phyloP scores from a whole-genome alignment of 2,888 invertebrate species.

The Rhogogaster chlorosoma region DNA sequence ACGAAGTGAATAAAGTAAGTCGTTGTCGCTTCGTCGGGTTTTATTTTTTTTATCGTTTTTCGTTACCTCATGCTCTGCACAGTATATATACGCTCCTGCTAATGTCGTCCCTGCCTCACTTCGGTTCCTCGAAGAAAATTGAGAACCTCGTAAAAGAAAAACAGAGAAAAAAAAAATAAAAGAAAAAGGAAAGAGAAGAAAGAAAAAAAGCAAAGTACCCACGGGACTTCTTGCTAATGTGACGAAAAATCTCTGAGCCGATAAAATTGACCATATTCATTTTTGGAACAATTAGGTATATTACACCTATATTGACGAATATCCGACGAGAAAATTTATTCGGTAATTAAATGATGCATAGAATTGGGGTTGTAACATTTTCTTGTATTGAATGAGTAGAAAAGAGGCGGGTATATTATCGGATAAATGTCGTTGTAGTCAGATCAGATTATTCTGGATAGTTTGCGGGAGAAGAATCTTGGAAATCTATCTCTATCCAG shows the following conservation, averaged over 20 bases:
- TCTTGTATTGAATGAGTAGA: background rate
- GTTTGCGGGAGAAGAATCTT: background rate
- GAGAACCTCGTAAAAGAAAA: conserved; percentile 2
- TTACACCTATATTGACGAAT: too few species aligned
- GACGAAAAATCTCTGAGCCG: too few species aligned
- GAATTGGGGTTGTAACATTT: too few species aligned
- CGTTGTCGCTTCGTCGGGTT: conserved; percentile 18
- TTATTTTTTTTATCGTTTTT: conserved; percentile 16
- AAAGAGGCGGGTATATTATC: background rate
- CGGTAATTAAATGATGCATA: too few species aligned
- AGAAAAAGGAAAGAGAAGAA: too few species aligned
- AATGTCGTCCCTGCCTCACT: background rate
- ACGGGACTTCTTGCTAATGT: background rate
- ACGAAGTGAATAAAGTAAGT: conserved; percentile 24
- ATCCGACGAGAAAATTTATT: too few species aligned
- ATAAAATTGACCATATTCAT: too few species aligned
- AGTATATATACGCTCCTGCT: background rate
- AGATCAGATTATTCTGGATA: background rate
- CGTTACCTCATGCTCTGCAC: background rate
- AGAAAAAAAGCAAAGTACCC: too few species aligned
- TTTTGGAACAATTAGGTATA: too few species aligned
- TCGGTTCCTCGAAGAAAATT: background rate
- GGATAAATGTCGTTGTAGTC: background rate
- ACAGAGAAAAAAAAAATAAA: too few species aligned
- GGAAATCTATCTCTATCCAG: background rate